These are phyloP conservation scores for Pegea sp. DNA, from an alignment of 23 tunicate species.

Conservation along the genomic window DNA sequence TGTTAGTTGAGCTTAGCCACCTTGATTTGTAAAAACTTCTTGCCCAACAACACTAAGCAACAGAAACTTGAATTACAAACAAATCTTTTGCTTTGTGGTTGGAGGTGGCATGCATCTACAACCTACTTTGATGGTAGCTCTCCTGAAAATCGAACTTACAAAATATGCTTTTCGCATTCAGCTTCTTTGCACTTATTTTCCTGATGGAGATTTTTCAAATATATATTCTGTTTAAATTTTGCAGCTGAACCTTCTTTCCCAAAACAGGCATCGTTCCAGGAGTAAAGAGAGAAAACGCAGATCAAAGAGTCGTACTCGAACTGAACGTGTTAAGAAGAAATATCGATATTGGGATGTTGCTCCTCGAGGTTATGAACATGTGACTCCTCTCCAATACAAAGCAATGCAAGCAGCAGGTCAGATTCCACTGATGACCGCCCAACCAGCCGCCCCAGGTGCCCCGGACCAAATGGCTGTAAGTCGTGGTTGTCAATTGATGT, in stretches of 20 bases:
- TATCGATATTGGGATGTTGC: conserved; percentile 89
- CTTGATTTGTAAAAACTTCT: neutral
- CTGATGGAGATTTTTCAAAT: neutral
- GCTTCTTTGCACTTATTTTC: neutral
- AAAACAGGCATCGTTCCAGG: conserved; percentile 79
- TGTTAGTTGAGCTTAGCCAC: neutral
- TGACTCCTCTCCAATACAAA: conserved; percentile 84
- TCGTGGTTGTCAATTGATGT: too few relatives aligned
- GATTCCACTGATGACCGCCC: conserved; percentile 34
- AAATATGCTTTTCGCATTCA: neutral
- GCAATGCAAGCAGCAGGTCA: conserved; percentile 99
- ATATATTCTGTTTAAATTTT: conserved; percentile 32
- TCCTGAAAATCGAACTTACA: neutral
- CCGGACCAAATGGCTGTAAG: too few relatives aligned
- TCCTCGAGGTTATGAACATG: conserved; percentile 85
- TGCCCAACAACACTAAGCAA: neutral
- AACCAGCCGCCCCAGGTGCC: conserved; percentile 28
- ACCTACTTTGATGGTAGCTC: conserved; percentile 1
- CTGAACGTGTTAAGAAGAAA: conserved; percentile 8
- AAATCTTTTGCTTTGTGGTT: neutral
- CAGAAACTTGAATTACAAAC: neutral
- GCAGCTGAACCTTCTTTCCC: conserved; percentile 78
- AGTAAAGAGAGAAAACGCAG: conserved; percentile 36
- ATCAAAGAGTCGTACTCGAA: conserved; percentile 6
- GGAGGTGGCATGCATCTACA: neutral